phyloP scores from a whole-genome alignment of 2,797 vertebrate species.

The Moxostoma hubbsi region DNA sequence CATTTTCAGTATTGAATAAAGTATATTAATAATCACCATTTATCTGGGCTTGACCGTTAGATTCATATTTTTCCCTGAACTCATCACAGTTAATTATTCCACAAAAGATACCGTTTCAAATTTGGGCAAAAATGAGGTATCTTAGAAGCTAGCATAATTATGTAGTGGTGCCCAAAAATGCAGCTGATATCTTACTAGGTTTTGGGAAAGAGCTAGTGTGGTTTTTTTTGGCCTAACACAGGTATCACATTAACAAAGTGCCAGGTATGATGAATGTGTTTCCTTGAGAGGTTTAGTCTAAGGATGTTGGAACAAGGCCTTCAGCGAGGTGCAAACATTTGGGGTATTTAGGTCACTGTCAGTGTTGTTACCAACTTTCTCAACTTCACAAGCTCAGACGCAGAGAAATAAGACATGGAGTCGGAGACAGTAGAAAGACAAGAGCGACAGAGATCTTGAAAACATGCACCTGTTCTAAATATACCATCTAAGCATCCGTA shows the following conservation, averaged over 20 bases:
- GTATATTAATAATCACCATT: no score
- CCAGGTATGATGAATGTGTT: slow-evolving; percentile 32
- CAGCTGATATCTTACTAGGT: neutral
- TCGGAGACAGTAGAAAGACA: slow-evolving; percentile 53
- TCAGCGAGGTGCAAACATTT: slow-evolving; percentile 69
- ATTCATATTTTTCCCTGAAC: no score
- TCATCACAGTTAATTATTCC: neutral
- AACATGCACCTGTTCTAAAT: neutral
- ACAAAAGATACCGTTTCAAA: neutral
- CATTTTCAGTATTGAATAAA: no score
- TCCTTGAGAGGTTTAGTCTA: slow-evolving; percentile 59
- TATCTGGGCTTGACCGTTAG: no score
- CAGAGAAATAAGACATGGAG: slow-evolving; percentile 53
- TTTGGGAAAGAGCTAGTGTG: neutral
- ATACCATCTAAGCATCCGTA: neutral
- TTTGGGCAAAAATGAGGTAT: no score
- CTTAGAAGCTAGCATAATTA: no score
- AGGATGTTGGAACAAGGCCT: slow-evolving; percentile 66
- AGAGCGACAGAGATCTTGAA: slow-evolving; percentile 13
- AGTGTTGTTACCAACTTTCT: slow-evolving; percentile 62
- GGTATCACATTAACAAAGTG: neutral
- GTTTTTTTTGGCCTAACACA: neutral
- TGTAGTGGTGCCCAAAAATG: no score
- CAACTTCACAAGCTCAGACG: slow-evolving; percentile 45
- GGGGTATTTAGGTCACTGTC: slow-evolving; percentile 78